Conservation (phyloP, 1,140 invertebrate genomes). For the Solenopsis fugax region DNA sequence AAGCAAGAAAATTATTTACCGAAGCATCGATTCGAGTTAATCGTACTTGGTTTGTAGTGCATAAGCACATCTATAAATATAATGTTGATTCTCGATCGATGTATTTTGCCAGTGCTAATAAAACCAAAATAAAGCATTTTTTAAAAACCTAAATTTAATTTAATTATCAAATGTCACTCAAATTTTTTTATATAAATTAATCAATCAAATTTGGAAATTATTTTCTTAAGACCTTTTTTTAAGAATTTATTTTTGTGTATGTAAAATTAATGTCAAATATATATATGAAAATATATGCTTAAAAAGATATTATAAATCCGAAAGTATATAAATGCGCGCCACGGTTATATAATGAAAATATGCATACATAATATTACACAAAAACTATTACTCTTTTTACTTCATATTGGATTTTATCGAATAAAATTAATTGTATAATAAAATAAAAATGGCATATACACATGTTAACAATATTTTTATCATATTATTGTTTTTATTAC, state of each 20-base stretch:
- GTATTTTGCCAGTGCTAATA: background rate
- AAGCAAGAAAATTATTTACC: constrained; percentile 10
- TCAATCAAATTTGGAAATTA: background rate
- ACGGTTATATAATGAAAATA: too few species aligned
- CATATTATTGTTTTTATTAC: background rate
- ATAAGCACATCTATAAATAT: constrained; percentile 21
- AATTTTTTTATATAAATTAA: too few species aligned
- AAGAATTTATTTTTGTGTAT: background rate
- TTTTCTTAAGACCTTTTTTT: background rate
- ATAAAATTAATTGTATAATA: constrained; percentile 3
- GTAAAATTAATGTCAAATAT: background rate
- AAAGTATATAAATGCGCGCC: background rate
- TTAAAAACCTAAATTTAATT: constrained; percentile 1
- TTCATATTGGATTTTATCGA: background rate
- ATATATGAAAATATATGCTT: background rate
- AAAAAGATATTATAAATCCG: background rate
- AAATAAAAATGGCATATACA: background rate
- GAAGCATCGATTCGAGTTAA: constrained; percentile 34
- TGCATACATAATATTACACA: background rate
- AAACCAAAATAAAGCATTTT: constrained; percentile 4
- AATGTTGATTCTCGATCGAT: constrained; percentile 7
- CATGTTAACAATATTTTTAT: background rate
- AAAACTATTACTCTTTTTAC: background rate
- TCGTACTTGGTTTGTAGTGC: background rate
- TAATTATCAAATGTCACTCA: background rate